Conservation (phyloP, 35 echinoderm and acorn worm genomes). For the Strongylocentrotus purpuratus region DNA sequence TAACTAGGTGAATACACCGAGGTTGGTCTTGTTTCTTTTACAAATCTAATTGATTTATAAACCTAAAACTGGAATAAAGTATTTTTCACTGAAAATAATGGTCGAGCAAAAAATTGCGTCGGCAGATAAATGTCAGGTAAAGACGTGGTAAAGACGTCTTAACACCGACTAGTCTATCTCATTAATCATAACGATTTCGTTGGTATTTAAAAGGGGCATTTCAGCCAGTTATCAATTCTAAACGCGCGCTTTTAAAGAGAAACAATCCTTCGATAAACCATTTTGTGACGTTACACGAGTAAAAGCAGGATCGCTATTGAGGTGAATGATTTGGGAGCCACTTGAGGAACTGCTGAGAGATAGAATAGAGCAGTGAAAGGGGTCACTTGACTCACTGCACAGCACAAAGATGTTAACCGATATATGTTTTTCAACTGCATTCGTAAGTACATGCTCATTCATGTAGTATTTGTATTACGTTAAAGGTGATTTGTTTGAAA, state of each 20-base stretch:
- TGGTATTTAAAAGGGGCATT: background rate
- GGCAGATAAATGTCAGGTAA: background rate
- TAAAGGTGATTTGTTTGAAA: background rate
- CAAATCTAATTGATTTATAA: background rate
- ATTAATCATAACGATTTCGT: slow-evolving; percentile 5
- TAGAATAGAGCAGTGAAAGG: background rate
- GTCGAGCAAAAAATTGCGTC: background rate
- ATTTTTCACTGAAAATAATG: background rate
- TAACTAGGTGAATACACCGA: background rate
- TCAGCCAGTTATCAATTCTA: background rate
- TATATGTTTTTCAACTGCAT: slow-evolving; percentile 3
- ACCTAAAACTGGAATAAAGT: background rate
- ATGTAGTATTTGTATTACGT: background rate
- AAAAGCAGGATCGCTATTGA: background rate
- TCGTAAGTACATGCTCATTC: background rate
- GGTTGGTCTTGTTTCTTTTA: background rate
- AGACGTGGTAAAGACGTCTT: background rate
- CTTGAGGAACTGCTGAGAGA: background rate
- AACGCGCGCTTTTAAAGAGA: background rate
- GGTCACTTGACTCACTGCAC: background rate
- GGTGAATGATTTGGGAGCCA: background rate
- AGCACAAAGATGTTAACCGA: background rate
- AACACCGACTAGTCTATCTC: background rate
- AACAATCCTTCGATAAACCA: background rate
- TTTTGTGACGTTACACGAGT: background rate